A percentile compares a stretch with the other conserved stretches of the same genome.
Conservation (phyloP, 2,113 vertebrate genomes). For the Apodemus speciosus region DNA sequence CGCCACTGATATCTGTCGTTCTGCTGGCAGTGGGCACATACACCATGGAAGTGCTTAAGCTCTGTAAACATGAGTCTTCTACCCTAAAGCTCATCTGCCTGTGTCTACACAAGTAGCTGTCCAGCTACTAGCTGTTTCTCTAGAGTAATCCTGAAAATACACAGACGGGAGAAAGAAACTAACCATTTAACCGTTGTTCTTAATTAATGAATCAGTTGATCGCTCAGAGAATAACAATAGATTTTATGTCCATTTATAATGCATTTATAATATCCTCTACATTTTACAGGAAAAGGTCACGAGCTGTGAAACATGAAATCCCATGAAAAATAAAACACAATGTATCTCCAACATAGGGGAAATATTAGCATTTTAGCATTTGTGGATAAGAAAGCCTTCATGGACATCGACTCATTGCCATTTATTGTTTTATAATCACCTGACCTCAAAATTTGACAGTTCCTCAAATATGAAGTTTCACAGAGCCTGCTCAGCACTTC, state of each 20-base stretch:
- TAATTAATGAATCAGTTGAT: neutral
- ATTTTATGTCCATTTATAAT: neutral
- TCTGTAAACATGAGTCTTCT: neutral
- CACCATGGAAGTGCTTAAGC: neutral
- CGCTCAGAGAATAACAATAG: neutral
- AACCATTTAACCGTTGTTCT: neutral
- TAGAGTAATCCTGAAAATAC: neutral
- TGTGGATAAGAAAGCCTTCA: neutral
- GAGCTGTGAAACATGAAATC: neutral
- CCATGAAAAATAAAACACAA: neutral
- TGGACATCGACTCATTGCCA: neutral
- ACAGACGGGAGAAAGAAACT: neutral
- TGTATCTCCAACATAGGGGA: neutral
- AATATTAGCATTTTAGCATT: neutral
- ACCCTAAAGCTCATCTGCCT: neutral
- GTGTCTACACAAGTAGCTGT: neutral
- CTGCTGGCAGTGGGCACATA: neutral
- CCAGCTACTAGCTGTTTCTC: neutral
- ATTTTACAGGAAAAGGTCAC: neutral
- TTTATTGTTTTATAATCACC: neutral
- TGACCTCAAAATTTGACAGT: neutral
- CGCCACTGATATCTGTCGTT: neutral
- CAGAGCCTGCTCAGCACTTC: neutral
- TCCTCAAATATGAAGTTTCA: neutral
- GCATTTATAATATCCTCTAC: constrained; percentile 4